These are phyloP conservation scores for Sialis lutaria DNA, from an alignment of 2,888 invertebrate species.

Conservation along the genomic window DNA sequence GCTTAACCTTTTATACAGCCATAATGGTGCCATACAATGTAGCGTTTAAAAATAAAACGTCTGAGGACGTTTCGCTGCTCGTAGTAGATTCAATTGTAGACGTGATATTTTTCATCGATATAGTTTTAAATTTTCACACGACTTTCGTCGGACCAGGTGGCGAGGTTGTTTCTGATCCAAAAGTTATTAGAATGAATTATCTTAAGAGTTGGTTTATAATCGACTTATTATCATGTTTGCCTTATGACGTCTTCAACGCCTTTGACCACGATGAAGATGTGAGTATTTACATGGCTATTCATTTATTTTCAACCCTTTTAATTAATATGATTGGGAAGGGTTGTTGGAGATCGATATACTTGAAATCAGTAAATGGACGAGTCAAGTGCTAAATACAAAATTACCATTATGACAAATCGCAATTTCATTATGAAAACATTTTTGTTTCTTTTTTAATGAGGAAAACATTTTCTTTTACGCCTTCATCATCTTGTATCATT, in stretches of 20 bases:
- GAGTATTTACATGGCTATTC: conserved; percentile 24
- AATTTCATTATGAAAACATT: no score
- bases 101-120: conserved; percentile 99
- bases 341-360: no score
- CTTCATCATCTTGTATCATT: no score
- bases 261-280: conserved; percentile 98
- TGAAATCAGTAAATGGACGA: no score
- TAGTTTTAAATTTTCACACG: conserved; percentile 99
- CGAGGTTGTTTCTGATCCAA: conserved; percentile 96
- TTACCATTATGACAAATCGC: no score
- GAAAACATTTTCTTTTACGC: no score
- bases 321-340: no score
- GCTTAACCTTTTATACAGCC: conserved; percentile 98
- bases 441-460: no score
- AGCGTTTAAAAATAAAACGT: conserved; percentile 98
- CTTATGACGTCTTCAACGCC: conserved; percentile 99
- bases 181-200: conserved; percentile 96
- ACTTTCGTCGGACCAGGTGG: conserved; percentile 96
- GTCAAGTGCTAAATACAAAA: no score
- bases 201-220: conserved; percentile 99
- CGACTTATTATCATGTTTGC: conserved; percentile 95
- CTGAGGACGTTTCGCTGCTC: conserved; percentile 85
- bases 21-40: conserved; percentile 99
- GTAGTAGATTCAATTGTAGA: conserved; percentile 98
- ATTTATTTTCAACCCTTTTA: no score